A percentile compares a stretch with the other conserved stretches of the same genome.
phyloP scores from a whole-genome alignment of 2,797 vertebrate genomes.

The Perodicticus potto region DNA sequence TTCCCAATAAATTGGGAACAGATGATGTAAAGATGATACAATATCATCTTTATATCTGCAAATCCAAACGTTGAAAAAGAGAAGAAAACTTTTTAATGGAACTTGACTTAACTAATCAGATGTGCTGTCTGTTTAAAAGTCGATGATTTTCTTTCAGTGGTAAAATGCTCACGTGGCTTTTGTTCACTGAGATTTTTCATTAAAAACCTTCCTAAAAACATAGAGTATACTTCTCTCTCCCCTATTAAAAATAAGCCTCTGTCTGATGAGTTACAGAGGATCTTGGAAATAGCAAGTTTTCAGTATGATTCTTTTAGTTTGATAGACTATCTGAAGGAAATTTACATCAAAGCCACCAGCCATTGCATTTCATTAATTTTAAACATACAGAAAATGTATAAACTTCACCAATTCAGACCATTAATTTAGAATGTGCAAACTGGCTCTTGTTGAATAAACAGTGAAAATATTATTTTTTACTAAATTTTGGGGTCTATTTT shows the following conservation, averaged over 20 bases:
- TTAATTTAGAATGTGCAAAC: not conserved
- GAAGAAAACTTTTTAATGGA: not conserved
- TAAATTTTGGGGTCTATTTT: not conserved
- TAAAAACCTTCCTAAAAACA: not conserved
- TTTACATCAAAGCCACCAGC: not conserved
- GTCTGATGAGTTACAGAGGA: not conserved
- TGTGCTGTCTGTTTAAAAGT: not conserved
- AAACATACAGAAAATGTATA: not conserved
- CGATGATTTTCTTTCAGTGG: not conserved
- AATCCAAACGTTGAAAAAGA: not conserved
- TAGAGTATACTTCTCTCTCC: not conserved
- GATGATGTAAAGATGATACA: too few species aligned
- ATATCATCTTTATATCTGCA: not conserved
- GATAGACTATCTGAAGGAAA: constrained; percentile 4
- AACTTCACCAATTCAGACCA: not conserved
- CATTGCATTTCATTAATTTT: constrained; percentile 16
- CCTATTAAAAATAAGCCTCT: not conserved
- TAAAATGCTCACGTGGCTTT: not conserved
- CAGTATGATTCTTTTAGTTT: not conserved
- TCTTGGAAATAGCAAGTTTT: not conserved
- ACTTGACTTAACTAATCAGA: not conserved
- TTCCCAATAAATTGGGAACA: not conserved
- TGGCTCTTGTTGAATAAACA: not conserved
- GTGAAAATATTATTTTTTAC: constrained; percentile 9
- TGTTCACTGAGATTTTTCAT: not conserved